Percentiles rank a stretch among this genome's conserved stretches.
These are phyloP conservation scores for Listronotus bonariensis DNA, from an alignment of 1,140 invertebrate genomes.

Conservation along the genomic window DNA sequence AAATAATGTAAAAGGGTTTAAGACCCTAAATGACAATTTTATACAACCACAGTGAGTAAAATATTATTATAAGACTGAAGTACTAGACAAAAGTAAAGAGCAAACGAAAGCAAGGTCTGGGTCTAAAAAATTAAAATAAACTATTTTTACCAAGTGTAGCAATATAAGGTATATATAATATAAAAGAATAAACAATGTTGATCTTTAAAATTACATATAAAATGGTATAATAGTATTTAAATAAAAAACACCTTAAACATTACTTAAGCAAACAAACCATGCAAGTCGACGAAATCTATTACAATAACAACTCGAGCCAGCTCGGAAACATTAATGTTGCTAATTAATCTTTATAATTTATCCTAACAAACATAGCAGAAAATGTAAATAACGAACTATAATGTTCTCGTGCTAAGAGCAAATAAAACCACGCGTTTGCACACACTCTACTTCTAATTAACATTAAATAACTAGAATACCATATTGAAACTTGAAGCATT, in stretches of 20 bases:
- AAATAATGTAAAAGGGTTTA: too few species aligned
- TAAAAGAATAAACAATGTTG: too few species aligned
- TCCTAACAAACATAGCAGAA: slow-evolving; percentile 28
- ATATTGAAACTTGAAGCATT: not conserved
- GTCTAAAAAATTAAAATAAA: too few species aligned
- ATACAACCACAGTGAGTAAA: too few species aligned
- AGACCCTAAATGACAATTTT: too few species aligned
- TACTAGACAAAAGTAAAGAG: too few species aligned
- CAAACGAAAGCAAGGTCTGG: too few species aligned
- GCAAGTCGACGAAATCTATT: slow-evolving; percentile 11
- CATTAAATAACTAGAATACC: slow-evolving; percentile 26
- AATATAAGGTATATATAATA: too few species aligned
- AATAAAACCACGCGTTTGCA: slow-evolving; percentile 39
- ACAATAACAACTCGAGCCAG: slow-evolving; percentile 21
- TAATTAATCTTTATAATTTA: slow-evolving; percentile 33
- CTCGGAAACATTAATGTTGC: slow-evolving; percentile 23
- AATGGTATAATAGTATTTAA: slow-evolving; percentile 15
- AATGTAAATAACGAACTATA: slow-evolving; percentile 29
- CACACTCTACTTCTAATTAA: slow-evolving; percentile 36
- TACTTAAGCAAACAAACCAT: slow-evolving; percentile 16
- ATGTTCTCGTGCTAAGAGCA: slow-evolving; percentile 36
- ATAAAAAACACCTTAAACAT: slow-evolving; percentile 13
- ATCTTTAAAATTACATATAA: too few species aligned
- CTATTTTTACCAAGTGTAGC: too few species aligned
- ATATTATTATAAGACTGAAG: too few species aligned